These are phyloP conservation scores for Clarias fuscus DNA, from an alignment of 2,797 vertebrate species.

Conservation along the genomic window DNA sequence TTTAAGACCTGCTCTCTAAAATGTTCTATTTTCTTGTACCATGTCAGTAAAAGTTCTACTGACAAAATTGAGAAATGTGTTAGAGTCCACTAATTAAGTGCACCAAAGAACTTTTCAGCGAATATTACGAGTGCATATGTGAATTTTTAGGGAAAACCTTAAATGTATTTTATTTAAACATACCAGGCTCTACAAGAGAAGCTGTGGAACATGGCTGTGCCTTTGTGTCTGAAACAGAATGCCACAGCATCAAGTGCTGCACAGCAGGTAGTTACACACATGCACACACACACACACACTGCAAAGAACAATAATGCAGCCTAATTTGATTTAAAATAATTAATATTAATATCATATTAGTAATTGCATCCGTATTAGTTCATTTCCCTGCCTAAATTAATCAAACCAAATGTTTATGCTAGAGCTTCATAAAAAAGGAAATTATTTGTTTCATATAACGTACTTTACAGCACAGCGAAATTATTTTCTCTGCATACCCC, in stretches of 20 bases:
- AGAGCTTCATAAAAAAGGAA: too few species aligned
- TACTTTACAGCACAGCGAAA: too few species aligned
- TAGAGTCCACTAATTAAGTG: neutral
- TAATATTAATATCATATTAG: too few species aligned
- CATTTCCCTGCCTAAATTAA: neutral
- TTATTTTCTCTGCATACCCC: too few species aligned
- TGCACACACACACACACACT: constrained; percentile 7
- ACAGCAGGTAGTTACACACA: constrained; percentile 79
- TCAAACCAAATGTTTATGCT: neutral
- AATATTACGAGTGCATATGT: neutral
- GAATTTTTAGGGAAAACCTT: neutral
- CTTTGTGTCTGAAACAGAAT: constrained; percentile 92
- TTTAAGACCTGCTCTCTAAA: neutral
- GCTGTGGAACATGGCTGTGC: constrained; percentile 92
- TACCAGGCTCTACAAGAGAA: constrained; percentile 92
- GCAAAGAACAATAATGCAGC: neutral
- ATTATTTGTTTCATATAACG: too few species aligned
- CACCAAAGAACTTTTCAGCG: neutral
- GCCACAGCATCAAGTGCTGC: constrained; percentile 86
- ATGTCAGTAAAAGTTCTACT: neutral
- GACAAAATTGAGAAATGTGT: too few species aligned
- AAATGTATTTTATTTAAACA: neutral
- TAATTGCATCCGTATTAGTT: neutral
- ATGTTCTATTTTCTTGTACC: neutral
- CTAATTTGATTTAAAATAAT: neutral